Conservation (phyloP, 2,113 vertebrate genomes). For the Serinus canaria region DNA sequence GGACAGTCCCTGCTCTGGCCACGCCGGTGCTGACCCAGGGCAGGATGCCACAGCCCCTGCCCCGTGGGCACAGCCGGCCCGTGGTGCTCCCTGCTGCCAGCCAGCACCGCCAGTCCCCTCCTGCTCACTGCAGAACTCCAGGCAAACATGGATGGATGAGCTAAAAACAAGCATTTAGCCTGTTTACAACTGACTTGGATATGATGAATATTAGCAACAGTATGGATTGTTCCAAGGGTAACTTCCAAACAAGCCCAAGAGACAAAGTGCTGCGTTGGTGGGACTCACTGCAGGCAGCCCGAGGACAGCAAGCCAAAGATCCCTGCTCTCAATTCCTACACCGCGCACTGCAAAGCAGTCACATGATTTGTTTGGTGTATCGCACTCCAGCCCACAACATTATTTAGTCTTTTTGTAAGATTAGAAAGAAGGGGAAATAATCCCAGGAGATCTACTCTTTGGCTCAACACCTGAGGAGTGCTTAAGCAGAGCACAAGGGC, state of each 20-base stretch:
- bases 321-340: no score
- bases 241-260: not conserved
- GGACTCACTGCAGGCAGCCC: not conserved
- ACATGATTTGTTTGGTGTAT: not conserved
- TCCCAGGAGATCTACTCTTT: not conserved
- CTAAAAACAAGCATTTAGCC: not conserved
- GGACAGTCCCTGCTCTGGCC: not conserved
- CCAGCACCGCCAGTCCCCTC: not conserved
- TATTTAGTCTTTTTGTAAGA: constrained; percentile 16
- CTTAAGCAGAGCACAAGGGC: not conserved
- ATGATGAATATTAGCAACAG: not conserved
- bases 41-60: not conserved
- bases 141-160: not conserved
- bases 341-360: not conserved
- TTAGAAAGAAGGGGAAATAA: constrained; percentile 12
- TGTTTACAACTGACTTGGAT: not conserved
- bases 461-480: not conserved
- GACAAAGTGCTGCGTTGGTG: not conserved
- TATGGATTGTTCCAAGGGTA: not conserved
- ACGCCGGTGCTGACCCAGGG: not conserved
- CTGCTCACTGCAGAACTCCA: not conserved
- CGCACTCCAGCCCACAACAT: not conserved
- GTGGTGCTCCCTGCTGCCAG: not conserved
- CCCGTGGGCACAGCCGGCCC: not conserved
- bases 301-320: not conserved